These are phyloP conservation scores for Cryptoblepharus egeriae DNA, from an alignment of 2,797 vertebrate species.

Conservation along the genomic window DNA sequence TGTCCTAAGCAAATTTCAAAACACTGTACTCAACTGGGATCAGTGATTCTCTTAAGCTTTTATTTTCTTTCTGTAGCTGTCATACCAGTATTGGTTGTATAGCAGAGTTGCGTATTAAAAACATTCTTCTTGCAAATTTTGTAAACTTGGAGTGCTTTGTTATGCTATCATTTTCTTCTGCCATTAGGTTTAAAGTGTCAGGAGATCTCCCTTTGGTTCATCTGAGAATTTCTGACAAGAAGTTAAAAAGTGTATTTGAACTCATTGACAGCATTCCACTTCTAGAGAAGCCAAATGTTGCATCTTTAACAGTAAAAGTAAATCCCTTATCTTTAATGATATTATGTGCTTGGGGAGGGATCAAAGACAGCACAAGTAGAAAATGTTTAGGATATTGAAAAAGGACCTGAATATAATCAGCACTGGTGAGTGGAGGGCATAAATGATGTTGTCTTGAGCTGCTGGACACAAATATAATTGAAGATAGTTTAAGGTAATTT, in stretches of 20 bases:
- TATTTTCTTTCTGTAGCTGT: background rate
- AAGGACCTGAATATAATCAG: background rate
- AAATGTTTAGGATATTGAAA: background rate
- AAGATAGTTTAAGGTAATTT: fast-evolving
- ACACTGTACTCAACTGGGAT: background rate
- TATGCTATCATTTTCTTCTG: background rate
- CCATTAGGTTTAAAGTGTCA: constrained; percentile 89
- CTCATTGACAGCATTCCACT: constrained; percentile 88
- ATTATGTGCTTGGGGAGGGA: too few species aligned
- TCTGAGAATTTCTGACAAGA: constrained; percentile 90
- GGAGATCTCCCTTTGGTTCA: constrained; percentile 93
- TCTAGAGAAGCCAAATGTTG: constrained; percentile 76
- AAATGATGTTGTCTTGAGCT: background rate
- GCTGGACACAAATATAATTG: background rate
- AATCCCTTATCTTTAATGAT: background rate
- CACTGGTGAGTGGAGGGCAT: background rate
- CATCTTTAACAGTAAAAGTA: constrained; percentile 83
- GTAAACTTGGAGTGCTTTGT: background rate
- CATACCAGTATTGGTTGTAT: background rate
- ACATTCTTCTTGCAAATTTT: background rate
- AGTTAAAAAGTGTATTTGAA: constrained; percentile 84
- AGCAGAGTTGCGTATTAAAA: background rate
- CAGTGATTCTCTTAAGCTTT: background rate
- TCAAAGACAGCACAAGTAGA: background rate
- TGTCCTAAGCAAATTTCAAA: background rate